These are phyloP conservation scores for Aphidoletes aphidimyza DNA, from an alignment of 2,888 invertebrate genomes.

Conservation along the genomic window DNA sequence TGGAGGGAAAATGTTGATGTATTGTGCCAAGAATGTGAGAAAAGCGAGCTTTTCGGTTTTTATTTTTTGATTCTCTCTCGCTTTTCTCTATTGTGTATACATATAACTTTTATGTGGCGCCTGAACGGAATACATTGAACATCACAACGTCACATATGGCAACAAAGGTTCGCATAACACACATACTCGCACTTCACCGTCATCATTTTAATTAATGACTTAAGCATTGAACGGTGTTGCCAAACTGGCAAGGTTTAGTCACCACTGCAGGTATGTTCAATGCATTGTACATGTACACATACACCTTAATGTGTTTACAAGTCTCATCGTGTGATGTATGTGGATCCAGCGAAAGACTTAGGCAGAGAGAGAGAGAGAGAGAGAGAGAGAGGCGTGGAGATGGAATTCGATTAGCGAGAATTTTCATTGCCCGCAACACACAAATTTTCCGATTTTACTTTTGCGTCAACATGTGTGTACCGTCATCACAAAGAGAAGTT, in stretches of 20 bases:
- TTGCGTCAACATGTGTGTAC: no score
- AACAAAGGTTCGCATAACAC: neutral
- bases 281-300: no score
- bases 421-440: neutral
- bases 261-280: no score
- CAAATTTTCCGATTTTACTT: neutral
- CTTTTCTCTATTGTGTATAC: neutral
- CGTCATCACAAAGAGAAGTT: no score
- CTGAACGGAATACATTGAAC: neutral
- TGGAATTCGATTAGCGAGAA: neutral
- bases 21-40: neutral
- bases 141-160: slow-evolving; percentile 18
- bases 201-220: slow-evolving; percentile 21
- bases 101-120: neutral
- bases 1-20: slow-evolving; percentile 1
- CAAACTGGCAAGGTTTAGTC: no score
- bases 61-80: neutral
- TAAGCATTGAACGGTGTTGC: neutral
- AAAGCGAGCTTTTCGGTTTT: neutral
- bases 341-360: no score
- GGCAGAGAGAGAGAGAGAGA: no score
- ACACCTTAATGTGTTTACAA: no score
- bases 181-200: slow-evolving; percentile 20
- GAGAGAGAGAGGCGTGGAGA: no score
- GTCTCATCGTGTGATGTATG: no score